Base-by-base conservation (phyloP, 2,888 invertebrate genomes). In the Augochlorella aurata region DNA sequence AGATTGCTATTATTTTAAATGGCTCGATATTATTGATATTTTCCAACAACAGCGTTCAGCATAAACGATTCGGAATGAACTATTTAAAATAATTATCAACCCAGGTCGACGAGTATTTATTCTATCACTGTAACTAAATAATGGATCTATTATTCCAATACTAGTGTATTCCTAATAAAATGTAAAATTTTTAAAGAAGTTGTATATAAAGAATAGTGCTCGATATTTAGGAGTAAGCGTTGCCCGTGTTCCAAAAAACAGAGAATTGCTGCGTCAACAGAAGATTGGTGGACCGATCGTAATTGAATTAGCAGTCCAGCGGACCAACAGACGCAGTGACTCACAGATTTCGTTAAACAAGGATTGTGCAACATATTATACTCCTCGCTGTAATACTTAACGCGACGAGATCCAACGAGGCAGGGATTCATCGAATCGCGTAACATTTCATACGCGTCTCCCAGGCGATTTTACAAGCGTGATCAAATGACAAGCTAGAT, bases 331-430 rank as follows among this genome's bases (percentile, higher is more conserved):
- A 38, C 9, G 18, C 63, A 24, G 18, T 61, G 72, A 45, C 47
- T 69, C 68, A 50, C 18, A 47, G 61, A 61, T 61, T 29, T 29
- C 29, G 29, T 29, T 29, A 61, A 61, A 61, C 61, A 61, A 18
- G 61, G 44, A 63, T 63, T 63, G 63, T 63, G 63, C 18, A 63
- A 63, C 16, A 44, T 63, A 38, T 63, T 63, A 63, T 44, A 38
- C 16, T 63, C 44, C 38, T 63, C 38, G 63, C 63, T 38, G 29
- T 63, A 18, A 63, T 63, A 38, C 44, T 63, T 63, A 18, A 29
- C 29, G 38, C 38, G 38, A 63, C 9, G 29, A 49, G 63, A 44
- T 38, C n/a, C n/a, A 44, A 63, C 38, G 63, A 38, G 63, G 10
- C 61, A 29, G 61, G 61, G 61, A 61, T 61, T 61, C 24, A 61